Conservation (phyloP, 2,888 invertebrate species). For the Venusia cambrica region DNA sequence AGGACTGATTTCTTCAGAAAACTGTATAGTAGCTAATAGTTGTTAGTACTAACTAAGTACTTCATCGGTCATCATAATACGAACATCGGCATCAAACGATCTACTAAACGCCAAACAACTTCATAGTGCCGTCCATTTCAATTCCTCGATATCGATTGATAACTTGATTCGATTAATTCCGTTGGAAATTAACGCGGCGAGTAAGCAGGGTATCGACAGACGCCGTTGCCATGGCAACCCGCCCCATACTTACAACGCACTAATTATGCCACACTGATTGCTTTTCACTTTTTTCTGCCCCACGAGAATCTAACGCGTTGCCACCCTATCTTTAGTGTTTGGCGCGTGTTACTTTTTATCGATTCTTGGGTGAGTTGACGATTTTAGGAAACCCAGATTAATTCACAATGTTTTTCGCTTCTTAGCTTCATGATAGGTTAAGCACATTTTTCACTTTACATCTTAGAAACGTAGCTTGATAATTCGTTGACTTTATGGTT, state of each 20-base stretch:
- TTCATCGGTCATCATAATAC: too few relatives aligned
- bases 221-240: conserved; percentile 72
- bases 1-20: too few relatives aligned
- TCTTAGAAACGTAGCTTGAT: too few relatives aligned
- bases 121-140: conserved; percentile 48
- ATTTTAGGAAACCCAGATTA: conserved; percentile 14
- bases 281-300: conserved; percentile 78
- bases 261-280: conserved; percentile 81
- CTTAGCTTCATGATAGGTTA: too few relatives aligned
- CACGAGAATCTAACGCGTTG: conserved; percentile 65
- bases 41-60: too few relatives aligned
- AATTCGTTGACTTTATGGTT: too few relatives aligned
- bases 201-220: conserved; percentile 74
- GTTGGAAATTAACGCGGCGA: conserved; percentile 75
- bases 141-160: conserved; percentile 62
- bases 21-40: too few relatives aligned
- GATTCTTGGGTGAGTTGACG: conserved; percentile 44
- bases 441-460: too few relatives aligned
- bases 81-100: too few relatives aligned
- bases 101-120: conserved; percentile 15
- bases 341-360: conserved; percentile 48
- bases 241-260: conserved; percentile 79
- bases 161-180: conserved; percentile 76
- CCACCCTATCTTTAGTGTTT: conserved; percentile 70
- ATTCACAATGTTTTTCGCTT: too few relatives aligned